These are phyloP conservation scores for Archocentrus centrarchus DNA, from an alignment of 2,113 vertebrate genomes.

Conservation along the genomic window DNA sequence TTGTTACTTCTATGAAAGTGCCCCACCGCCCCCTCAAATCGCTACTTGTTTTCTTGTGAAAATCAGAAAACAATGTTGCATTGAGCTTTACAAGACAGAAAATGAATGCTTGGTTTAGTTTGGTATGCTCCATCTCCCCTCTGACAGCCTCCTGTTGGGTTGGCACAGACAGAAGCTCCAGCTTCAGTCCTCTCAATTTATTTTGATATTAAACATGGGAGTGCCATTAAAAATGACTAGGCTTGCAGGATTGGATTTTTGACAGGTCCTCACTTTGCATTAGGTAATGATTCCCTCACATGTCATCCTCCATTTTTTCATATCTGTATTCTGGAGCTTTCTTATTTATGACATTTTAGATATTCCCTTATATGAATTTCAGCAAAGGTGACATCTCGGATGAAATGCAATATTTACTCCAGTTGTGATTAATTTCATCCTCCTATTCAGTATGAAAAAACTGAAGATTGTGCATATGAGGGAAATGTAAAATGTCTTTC, in stretches of 20 bases:
- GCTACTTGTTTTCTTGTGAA: constrained; percentile 44
- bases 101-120: constrained; percentile 58
- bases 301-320: constrained; percentile 58
- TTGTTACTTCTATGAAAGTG: constrained; percentile 38
- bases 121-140: constrained; percentile 50
- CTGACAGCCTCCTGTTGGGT: constrained; percentile 56
- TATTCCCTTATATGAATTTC: constrained; percentile 28
- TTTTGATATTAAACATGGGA: constrained; percentile 56
- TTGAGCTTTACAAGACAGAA: constrained; percentile 44
- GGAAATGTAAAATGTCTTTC: not conserved
- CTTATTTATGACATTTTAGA: constrained; percentile 38
- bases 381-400: constrained; percentile 25
- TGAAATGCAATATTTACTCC: constrained; percentile 39
- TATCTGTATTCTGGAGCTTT: constrained; percentile 27
- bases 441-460: not conserved
- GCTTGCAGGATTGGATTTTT: constrained; percentile 58
- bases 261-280: constrained; percentile 72
- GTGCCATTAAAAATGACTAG: constrained; percentile 58
- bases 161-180: constrained; percentile 25
- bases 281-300: constrained; percentile 59
- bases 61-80: constrained; percentile 51
- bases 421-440: constrained; percentile 28
- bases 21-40: not conserved
- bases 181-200: constrained; percentile 59
- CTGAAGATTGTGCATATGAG: constrained; percentile 3